Percentiles rank a stretch among this genome's conserved stretches.
These are phyloP conservation scores for Panthera tigris DNA, from an alignment of 2,113 vertebrate species.

Conservation along the genomic window DNA sequence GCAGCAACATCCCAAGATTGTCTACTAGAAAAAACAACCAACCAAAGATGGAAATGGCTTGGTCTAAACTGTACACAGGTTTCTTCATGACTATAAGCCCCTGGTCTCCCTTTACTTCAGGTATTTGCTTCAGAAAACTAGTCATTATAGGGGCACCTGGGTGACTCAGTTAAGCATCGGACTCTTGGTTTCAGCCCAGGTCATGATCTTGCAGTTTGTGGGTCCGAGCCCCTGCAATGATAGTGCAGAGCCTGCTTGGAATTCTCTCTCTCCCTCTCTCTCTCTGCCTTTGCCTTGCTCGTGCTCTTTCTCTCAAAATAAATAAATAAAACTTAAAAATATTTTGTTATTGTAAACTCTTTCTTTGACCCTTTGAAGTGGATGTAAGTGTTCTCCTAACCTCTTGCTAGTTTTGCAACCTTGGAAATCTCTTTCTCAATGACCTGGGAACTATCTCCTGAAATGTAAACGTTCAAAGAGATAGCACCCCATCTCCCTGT, in stretches of 20 bases:
- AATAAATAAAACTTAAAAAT: too few relatives aligned
- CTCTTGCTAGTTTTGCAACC: background rate
- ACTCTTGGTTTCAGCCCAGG: too few relatives aligned
- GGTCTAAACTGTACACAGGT: background rate
- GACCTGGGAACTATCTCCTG: conserved; percentile 11
- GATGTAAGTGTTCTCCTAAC: background rate
- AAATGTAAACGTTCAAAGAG: conserved; percentile 1
- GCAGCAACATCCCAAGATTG: background rate
- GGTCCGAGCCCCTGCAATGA: too few relatives aligned
- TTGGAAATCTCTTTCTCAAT: background rate
- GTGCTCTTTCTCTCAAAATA: too few relatives aligned
- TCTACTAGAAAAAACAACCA: background rate
- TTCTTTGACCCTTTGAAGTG: background rate
- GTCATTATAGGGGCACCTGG: background rate
- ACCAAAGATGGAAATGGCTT: background rate
- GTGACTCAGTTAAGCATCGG: too few relatives aligned
- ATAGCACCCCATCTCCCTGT: background rate
- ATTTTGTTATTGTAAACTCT: background rate
- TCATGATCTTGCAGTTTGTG: too few relatives aligned
- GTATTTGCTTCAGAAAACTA: conserved; percentile 3
- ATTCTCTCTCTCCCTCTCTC: too few relatives aligned
- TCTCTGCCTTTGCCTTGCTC: too few relatives aligned
- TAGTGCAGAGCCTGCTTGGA: too few relatives aligned
- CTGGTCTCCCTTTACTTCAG: background rate
- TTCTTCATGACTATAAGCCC: background rate